These are phyloP conservation scores for Sitophilus oryzae DNA, from an alignment of 1,140 invertebrate species.

Conservation along the genomic window DNA sequence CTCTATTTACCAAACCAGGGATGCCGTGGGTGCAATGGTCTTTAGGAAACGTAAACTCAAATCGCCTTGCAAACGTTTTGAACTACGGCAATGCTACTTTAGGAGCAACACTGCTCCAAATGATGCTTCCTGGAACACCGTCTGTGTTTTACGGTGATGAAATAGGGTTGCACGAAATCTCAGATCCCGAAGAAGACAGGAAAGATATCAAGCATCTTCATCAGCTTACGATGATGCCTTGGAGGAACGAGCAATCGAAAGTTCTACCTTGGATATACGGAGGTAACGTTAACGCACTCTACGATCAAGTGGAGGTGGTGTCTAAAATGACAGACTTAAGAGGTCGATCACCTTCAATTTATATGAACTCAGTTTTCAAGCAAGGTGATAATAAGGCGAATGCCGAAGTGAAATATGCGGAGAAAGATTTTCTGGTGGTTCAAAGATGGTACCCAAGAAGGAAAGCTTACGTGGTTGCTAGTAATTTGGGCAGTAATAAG, in stretches of 20 bases:
- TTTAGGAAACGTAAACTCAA: conserved; percentile 55
- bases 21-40: conserved; percentile 76
- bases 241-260: conserved; percentile 41
- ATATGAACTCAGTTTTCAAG: conserved; percentile 61
- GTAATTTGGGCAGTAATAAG: conserved; percentile 56
- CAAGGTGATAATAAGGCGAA: conserved; percentile 56
- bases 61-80: conserved; percentile 51
- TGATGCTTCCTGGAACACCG: conserved; percentile 72
- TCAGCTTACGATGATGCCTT: conserved; percentile 62
- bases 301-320: conserved; percentile 49
- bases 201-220: conserved; percentile 57
- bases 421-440: conserved; percentile 60
- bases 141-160: conserved; percentile 80
- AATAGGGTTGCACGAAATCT: conserved; percentile 51
- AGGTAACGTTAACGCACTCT: conserved; percentile 40
- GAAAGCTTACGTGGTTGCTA: conserved; percentile 65
- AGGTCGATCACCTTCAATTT: conserved; percentile 58
- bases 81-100: conserved; percentile 54
- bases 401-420: conserved; percentile 56
- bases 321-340: conserved; percentile 53
- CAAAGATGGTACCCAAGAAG: conserved; percentile 71
- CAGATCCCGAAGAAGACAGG: conserved; percentile 51
- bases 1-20: conserved; percentile 53
- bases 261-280: conserved; percentile 56
- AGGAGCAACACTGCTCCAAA: conserved; percentile 59